phyloP scores from a whole-genome alignment of 1,140 invertebrate genomes.

The Lepidurus couesii region DNA sequence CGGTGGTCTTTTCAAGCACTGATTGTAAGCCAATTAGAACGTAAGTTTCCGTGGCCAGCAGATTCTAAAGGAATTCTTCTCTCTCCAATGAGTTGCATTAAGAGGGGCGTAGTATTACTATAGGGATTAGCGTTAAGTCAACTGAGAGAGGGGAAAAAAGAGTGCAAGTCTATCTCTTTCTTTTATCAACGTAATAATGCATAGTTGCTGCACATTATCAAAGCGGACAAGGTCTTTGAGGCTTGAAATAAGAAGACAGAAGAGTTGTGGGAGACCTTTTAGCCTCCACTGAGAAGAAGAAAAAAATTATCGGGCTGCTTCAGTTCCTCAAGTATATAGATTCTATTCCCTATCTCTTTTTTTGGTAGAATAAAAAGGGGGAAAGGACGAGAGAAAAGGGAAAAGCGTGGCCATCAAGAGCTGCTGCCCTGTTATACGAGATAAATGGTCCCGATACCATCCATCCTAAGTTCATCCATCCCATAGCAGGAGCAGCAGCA shows the following conservation, averaged over 20 bases:
- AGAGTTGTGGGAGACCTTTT: conserved; percentile 8
- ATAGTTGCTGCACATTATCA: conserved; percentile 4
- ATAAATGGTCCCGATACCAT: conserved; percentile 19
- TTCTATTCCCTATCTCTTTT: conserved; percentile 9
- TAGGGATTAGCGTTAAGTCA: not conserved
- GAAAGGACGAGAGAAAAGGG: not conserved
- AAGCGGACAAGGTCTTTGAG: not conserved
- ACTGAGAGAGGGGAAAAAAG: not conserved
- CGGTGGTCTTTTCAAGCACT: not conserved
- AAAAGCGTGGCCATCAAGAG: conserved; percentile 11
- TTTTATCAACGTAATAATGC: conserved; percentile 9
- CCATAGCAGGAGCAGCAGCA: not conserved
- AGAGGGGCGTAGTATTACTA: not conserved
- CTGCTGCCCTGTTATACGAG: not conserved
- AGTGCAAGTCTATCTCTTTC: not conserved
- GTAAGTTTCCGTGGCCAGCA: not conserved
- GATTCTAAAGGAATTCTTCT: not conserved
- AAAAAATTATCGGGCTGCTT: conserved; percentile 6
- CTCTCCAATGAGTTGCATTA: not conserved
- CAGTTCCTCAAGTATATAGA: not conserved
- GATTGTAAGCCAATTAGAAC: not conserved
- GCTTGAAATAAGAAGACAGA: not conserved
- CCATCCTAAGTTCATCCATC: not conserved
- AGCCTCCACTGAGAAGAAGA: not conserved
- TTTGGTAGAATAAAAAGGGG: not conserved